Evolutionary conservation across 2,888 invertebrate species (phyloP).

Genomic region (Aphidoletes aphidimyza): DNA sequence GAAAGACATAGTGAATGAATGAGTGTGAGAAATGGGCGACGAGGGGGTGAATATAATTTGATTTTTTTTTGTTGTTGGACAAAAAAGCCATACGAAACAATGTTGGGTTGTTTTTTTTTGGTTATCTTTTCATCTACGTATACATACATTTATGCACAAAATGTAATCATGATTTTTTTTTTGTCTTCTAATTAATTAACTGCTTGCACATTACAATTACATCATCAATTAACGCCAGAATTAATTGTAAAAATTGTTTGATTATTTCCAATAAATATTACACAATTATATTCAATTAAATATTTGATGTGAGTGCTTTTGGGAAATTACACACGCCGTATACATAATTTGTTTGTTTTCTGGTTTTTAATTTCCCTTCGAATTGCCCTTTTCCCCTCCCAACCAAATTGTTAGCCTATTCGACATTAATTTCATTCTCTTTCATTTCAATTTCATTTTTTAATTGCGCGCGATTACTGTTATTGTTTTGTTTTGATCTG

Average conservation of each 20-base stretch:
- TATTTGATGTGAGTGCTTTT: slow-evolving; percentile 24
- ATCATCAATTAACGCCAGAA: slow-evolving; percentile 40
- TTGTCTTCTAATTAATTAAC: slow-evolving; percentile 1
- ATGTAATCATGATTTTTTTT: too few species aligned
- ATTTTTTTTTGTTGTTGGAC: too few species aligned
- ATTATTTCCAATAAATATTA: slow-evolving; percentile 42
- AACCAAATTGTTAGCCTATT: background rate
- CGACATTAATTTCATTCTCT: too few species aligned
- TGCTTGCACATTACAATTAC: background rate
- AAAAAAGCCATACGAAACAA: background rate
- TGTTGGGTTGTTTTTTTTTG: too few species aligned
- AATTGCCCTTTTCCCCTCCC: background rate
- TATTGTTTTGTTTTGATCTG: slow-evolving; percentile 18
- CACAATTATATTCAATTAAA: background rate
- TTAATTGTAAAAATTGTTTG: slow-evolving; percentile 49
- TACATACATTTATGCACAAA: slow-evolving; percentile 3
- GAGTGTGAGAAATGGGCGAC: slow-evolving; percentile 24
- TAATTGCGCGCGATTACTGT: background rate
- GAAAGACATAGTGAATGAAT: too few species aligned
- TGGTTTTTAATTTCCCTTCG: background rate
- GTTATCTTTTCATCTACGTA: slow-evolving; percentile 19
- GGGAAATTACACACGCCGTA: slow-evolving; percentile 14
- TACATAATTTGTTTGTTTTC: background rate
- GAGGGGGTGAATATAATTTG: slow-evolving; percentile 21
- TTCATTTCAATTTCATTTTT: background rate